phyloP scores from a whole-genome alignment of 2,888 invertebrate species.

The Drosophila stalkeri region DNA sequence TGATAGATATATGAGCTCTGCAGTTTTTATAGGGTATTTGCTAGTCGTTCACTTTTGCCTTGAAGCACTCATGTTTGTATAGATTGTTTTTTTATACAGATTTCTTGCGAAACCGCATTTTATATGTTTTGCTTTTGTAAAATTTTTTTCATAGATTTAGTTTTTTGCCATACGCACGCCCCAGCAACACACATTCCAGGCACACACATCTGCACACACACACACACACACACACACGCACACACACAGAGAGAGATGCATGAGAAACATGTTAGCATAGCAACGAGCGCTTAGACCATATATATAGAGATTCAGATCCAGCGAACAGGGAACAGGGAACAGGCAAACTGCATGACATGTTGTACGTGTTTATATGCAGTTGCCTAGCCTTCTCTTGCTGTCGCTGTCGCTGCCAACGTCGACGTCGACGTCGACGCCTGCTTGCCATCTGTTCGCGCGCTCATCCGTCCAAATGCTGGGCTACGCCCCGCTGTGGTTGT shows the following conservation, averaged over 20 bases:
- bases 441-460: conserved; percentile 59
- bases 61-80: conserved; percentile 28
- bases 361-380: conserved; percentile 71
- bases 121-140: conserved; percentile 70
- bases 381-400: conserved; percentile 32
- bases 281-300: conserved; percentile 21
- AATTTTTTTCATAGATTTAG: conserved; percentile 75
- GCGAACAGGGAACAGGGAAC: conserved; percentile 25
- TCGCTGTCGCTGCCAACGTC: conserved; percentile 13
- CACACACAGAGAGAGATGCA: conserved; percentile 15
- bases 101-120: conserved; percentile 74
- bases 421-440: conserved; percentile 34
- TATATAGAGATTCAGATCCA: conserved; percentile 20
- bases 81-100: conserved; percentile 53
- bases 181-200: conserved; percentile 20
- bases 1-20: too few relatives aligned
- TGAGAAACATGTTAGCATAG: conserved; percentile 43
- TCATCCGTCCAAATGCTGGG: conserved; percentile 58
- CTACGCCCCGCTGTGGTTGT: conserved; percentile 60
- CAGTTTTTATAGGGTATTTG: background rate
- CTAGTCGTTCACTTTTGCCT: background rate
- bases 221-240: conserved; percentile 10
- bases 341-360: conserved; percentile 67
- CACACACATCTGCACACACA: conserved; percentile 10
- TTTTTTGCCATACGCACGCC: conserved; percentile 50